Base-by-base conservation (phyloP, 2,797 vertebrate genomes). In the Gobio occitaniae region DNA sequence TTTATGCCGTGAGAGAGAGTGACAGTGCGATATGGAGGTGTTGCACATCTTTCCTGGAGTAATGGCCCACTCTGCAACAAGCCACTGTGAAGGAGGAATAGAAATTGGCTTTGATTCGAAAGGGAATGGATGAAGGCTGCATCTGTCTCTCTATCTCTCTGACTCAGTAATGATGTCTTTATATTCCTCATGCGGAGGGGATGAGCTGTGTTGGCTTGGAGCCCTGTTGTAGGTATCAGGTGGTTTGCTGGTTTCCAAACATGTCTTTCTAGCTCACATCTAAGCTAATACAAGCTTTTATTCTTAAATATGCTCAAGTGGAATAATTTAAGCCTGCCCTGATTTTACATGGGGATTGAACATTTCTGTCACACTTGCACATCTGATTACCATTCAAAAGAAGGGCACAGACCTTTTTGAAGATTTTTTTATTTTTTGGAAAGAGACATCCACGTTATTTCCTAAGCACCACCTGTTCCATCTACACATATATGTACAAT, bases 21-120 rank as follows among this genome's bases (percentile, higher is more conserved):
- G 77, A 69, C 48, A 44, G 19, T 36, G 78, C 29, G 32, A 74
- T 61, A 56, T 69, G 59, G 52, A 82, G 80, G 79, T 48, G 54
- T 78, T 82, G 70, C 54, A 83, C 77, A 63, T 83, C 83, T 65
- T 87, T 78, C n/a, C 87, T 76, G 86, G 90, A 92, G 89, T 85
- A 90, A 88, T 88, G 88, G 90, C 90, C 91, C 89, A 87, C 87
- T 91, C 74, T 83, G 89, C 90, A 86, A 52, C 86, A 88, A 91
- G 89, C 90, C 90, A 89, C 92, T 80, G 76, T 80, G 74, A 91
- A 38, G 41, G 44, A 77, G 48, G 89, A 89, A 91, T 85, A 89
- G 90, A 92, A 93, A 94, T 93, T 93, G 93, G 91, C 92, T 86
- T 80, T 1, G 87, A 94, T 94, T 95, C 94, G 91, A 95, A 94